Evolutionary conservation across 2,113 vertebrate genomes (phyloP), one percentile per base, ranked within the genome.

Genomic region (Pleuronectes platessa): DNA sequence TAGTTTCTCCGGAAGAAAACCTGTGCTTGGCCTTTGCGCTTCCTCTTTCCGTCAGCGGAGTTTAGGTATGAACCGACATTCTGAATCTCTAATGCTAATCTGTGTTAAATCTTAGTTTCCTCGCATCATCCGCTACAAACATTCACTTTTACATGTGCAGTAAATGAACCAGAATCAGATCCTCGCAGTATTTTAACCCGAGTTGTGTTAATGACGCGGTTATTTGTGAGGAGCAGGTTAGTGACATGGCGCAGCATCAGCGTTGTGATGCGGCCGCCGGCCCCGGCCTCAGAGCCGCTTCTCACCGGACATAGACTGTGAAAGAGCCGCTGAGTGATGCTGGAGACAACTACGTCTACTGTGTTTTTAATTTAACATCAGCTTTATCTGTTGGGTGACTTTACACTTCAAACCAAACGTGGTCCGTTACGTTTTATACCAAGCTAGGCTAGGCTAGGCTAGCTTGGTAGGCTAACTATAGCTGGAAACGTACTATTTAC

Each of bases 31-130:
- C 40, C 70, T 65, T 76, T 54, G 1, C 5, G 67, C 93, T 94
- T 94, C 94, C 94, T 94, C 93, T 95, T 93, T 93, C 88, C 91
- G 87, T 92, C 91, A 90, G 47, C 92, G 92, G 93, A 88, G 91
- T 93, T 93, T 93, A 94, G 94, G 95, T 95, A 93, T 13, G 93
- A 17, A 2, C 47, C 58, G 20, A 49, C 2, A n/a, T 23, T 37
- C 0, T n/a, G n/a, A 35, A 79, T 70, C 79, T 59, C 45, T 17
- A 18, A 0, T 0, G 24, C 0, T 5, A 89, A 95, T 94, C 94
- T 67, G 11, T 0, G 56, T 10, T 64, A 81, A 93, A 94, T 94
- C 93, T 37, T 7, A 1, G 10, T 64, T 84, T 83, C 77, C 12
- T 24, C 14, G 15, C 3, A 24, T 67, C 94, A 95, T 95, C 94